These are phyloP conservation scores for Myiotriccus ornatus DNA, from an alignment of 2,797 vertebrate species.

Conservation along the genomic window DNA sequence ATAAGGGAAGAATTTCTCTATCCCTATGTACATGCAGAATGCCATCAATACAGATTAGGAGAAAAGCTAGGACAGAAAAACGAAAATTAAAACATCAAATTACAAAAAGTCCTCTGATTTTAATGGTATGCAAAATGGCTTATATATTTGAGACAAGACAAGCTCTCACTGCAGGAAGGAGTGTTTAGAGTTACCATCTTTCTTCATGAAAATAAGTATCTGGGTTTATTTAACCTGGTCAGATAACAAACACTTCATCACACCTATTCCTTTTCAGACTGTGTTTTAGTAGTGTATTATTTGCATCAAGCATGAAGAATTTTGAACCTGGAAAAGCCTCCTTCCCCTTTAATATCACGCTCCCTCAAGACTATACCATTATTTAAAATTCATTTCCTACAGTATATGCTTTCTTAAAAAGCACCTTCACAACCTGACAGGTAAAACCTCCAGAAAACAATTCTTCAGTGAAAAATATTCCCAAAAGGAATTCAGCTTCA, in stretches of 20 bases:
- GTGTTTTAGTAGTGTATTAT: neutral
- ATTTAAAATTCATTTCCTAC: conserved; percentile 19
- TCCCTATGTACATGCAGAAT: neutral
- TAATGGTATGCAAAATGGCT: neutral
- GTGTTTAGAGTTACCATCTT: neutral
- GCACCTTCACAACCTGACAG: conserved; percentile 21
- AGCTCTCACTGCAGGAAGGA: neutral
- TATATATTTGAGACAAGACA: neutral
- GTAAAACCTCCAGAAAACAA: conserved; percentile 28
- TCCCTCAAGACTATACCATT: neutral
- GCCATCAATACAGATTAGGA: neutral
- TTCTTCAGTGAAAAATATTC: conserved; percentile 17
- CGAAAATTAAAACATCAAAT: neutral
- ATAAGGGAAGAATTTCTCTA: neutral
- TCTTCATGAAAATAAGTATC: neutral
- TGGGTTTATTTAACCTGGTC: neutral
- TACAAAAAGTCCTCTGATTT: neutral
- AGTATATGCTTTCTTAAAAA: neutral
- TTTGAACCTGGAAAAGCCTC: neutral
- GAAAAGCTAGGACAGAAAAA: neutral
- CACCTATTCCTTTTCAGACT: neutral
- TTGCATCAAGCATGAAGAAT: neutral
- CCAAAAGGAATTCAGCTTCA: conserved; percentile 33
- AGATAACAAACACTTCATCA: neutral
- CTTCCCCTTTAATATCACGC: neutral